phyloP scores from a whole-genome alignment of 2,888 invertebrate genomes.

The Phlogophora meticulosa region DNA sequence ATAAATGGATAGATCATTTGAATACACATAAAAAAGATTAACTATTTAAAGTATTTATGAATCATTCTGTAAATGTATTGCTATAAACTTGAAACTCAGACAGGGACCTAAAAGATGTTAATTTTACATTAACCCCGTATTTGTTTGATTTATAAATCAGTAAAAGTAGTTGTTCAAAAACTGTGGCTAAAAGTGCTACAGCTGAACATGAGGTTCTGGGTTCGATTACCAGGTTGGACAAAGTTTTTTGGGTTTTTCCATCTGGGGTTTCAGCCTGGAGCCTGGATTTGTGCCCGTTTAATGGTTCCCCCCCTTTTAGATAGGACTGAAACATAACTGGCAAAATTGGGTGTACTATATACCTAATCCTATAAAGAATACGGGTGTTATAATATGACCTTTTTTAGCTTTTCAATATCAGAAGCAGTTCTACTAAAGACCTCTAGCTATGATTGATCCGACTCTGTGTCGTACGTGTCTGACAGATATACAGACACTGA shows the following conservation, averaged over 20 bases:
- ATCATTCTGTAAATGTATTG: not conserved
- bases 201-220: too few relatives aligned
- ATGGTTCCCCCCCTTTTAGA: too few relatives aligned
- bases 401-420: not conserved
- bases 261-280: too few relatives aligned
- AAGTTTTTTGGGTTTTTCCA: too few relatives aligned
- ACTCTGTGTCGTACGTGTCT: not conserved
- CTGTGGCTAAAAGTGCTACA: too few relatives aligned
- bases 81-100: not conserved
- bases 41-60: conserved; percentile 20
- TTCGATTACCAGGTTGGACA: too few relatives aligned
- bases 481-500: conserved; percentile 17
- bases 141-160: not conserved
- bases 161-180: too few relatives aligned
- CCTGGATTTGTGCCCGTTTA: too few relatives aligned
- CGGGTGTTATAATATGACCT: too few relatives aligned
- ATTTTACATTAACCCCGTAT: conserved; percentile 5
- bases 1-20: conserved; percentile 22
- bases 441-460: not conserved
- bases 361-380: too few relatives aligned
- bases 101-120: not conserved
- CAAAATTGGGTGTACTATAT: too few relatives aligned
- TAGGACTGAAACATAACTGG: too few relatives aligned
- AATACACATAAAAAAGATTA: conserved; percentile 23
- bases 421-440: not conserved